phyloP scores from a whole-genome alignment of 2,797 vertebrate species.

The Aldrovandia affinis region DNA sequence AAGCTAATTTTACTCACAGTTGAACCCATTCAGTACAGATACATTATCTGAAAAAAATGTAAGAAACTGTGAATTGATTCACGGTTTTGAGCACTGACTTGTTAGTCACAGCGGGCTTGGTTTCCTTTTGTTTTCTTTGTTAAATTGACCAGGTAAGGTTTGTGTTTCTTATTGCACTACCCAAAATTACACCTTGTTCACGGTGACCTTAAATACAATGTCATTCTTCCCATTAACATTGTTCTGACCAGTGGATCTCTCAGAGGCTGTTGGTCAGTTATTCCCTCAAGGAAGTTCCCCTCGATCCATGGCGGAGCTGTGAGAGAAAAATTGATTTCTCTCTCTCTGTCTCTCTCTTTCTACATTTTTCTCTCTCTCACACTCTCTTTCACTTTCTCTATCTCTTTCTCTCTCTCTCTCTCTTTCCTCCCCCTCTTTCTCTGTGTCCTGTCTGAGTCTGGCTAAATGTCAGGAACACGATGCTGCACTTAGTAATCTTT shows the following conservation, averaged over 20 bases:
- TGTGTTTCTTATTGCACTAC: neutral
- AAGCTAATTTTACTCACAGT: neutral
- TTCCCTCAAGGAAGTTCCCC: constrained; percentile 30
- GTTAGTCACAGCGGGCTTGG: neutral
- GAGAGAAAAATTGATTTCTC: constrained; percentile 37
- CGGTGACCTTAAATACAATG: constrained; percentile 40
- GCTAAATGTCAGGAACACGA: constrained; percentile 31
- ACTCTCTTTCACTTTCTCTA: constrained; percentile 6
- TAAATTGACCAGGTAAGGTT: neutral
- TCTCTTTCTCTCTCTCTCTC: constrained; percentile 2
- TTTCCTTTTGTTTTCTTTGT: constrained; percentile 9
- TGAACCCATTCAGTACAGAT: neutral
- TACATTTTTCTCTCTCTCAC: constrained; percentile 3
- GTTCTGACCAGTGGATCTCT: constrained; percentile 35
- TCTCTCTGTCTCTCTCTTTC: neutral
- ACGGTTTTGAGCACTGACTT: neutral
- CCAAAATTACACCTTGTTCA: constrained; percentile 14
- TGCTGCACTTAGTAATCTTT: constrained; percentile 34
- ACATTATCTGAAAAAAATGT: neutral
- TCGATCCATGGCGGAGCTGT: constrained; percentile 16
- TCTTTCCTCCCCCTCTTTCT: constrained; percentile 6
- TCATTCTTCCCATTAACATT: constrained; percentile 41
- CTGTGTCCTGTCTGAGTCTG: constrained; percentile 6
- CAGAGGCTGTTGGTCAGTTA: constrained; percentile 14
- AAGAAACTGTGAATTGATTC: neutral